phyloP scores from a whole-genome alignment of 2,888 invertebrate species.

The Agrotis puta region DNA sequence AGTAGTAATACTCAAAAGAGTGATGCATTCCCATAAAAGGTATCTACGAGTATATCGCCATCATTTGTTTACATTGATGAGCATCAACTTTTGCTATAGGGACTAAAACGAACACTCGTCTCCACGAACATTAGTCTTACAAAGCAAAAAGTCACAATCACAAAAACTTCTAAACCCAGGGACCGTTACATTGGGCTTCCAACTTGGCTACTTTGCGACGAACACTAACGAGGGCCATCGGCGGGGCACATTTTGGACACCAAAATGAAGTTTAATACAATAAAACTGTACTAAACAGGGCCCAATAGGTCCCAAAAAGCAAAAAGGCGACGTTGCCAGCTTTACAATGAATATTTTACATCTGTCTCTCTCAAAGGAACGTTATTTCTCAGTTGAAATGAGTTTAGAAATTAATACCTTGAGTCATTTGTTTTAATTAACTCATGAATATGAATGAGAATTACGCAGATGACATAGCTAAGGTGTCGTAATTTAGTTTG shows the following conservation, averaged over 20 bases:
- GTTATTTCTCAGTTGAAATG: constrained; percentile 76
- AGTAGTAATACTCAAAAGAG: neutral
- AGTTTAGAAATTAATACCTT: constrained; percentile 82
- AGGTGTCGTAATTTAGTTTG: constrained; percentile 71
- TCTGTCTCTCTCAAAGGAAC: constrained; percentile 70
- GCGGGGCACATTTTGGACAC: constrained; percentile 14
- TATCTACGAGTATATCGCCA: neutral
- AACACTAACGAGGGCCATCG: constrained; percentile 30
- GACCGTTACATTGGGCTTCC: constrained; percentile 32
- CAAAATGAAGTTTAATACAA: constrained; percentile 29
- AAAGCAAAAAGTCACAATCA: constrained; percentile 20
- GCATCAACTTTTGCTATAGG: neutral
- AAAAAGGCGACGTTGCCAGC: constrained; percentile 54
- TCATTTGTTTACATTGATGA: neutral
- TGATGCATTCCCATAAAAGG: neutral
- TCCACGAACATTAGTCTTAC: no score
- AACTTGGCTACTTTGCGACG: constrained; percentile 27
- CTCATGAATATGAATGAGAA: constrained; percentile 82
- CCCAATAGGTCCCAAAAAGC: constrained; percentile 40
- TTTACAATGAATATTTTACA: constrained; percentile 69
- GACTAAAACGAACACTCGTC: constrained; percentile 21
- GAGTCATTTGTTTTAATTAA: constrained; percentile 84
- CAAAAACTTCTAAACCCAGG: constrained; percentile 33
- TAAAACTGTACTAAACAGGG: constrained; percentile 43
- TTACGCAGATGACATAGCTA: constrained; percentile 76